A percentile compares a stretch with the other conserved stretches of the same genome.
Conservation (phyloP, 2,113 vertebrate genomes). For the Nanger granti region DNA sequence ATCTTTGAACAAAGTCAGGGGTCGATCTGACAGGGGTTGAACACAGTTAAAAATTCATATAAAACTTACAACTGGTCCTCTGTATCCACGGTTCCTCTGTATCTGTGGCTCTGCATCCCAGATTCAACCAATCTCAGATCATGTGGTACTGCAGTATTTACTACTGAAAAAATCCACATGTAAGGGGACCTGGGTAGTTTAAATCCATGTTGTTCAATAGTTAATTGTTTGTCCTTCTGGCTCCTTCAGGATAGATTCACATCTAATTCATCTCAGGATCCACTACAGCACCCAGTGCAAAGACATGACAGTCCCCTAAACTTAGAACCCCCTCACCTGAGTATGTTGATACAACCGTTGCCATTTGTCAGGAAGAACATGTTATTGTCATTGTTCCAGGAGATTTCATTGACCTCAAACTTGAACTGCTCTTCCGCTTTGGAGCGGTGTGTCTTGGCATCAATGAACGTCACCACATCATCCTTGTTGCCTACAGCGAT, state of each 20-base stretch:
- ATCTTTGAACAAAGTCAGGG: background rate
- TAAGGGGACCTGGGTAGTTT: background rate
- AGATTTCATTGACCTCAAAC: constrained; percentile 99
- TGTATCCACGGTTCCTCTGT: background rate
- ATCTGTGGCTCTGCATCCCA: background rate
- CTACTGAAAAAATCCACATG: background rate
- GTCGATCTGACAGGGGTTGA: background rate
- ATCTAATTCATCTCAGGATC: background rate
- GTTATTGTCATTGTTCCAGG: constrained; percentile 98
- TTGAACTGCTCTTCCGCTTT: constrained; percentile 97
- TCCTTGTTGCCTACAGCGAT: constrained; percentile 99
- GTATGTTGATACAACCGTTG: constrained; percentile 97
- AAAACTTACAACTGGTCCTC: background rate
- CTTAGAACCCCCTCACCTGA: constrained; percentile 82
- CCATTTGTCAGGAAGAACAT: constrained; percentile 99
- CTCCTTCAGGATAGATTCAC: background rate
- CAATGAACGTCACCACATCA: constrained; percentile 99
- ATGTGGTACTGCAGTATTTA: background rate
- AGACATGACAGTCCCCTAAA: background rate
- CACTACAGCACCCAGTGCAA: background rate
- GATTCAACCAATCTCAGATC: background rate
- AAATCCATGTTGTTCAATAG: background rate
- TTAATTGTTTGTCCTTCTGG: background rate
- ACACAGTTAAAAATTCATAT: background rate
- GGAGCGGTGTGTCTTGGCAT: constrained; percentile 94